A percentile compares a stretch with the other conserved stretches of the same genome.
Evolutionary conservation across 2,888 invertebrate genomes (phyloP).

Genomic region (Limenitis arthemis): DNA sequence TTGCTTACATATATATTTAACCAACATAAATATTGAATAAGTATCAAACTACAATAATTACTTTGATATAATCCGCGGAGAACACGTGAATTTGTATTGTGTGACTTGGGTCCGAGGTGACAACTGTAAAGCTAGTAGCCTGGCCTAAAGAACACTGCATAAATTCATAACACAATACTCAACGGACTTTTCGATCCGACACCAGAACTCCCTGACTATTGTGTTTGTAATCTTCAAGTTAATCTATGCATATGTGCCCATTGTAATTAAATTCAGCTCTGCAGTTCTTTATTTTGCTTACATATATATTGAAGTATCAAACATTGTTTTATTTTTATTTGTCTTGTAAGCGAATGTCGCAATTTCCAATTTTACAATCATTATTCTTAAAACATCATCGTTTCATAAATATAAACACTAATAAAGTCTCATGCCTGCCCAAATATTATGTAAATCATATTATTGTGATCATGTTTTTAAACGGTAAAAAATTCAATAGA

Average conservation of each 20-base stretch:
- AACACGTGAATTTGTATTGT: too few species aligned
- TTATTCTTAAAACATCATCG: not conserved
- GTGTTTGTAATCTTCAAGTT: constrained; percentile 42
- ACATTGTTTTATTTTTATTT: not conserved
- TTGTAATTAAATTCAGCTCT: constrained; percentile 21
- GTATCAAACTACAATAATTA: too few species aligned
- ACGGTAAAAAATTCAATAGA: not conserved
- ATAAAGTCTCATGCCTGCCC: not conserved
- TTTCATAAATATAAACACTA: not conserved
- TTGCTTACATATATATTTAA: too few species aligned
- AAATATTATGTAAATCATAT: too few species aligned
- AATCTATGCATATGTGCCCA: constrained; percentile 28
- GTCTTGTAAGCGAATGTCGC: not conserved
- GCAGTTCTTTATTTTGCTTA: constrained; percentile 16
- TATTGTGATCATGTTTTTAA: not conserved
- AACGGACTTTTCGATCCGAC: too few species aligned
- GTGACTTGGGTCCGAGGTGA: too few species aligned
- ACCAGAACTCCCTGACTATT: constrained; percentile 53
- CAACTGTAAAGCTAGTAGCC: too few species aligned
- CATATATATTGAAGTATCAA: not conserved
- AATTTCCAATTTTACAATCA: not conserved
- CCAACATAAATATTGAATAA: too few species aligned
- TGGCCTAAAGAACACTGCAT: too few species aligned
- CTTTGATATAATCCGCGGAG: too few species aligned
- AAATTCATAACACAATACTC: too few species aligned